These are phyloP conservation scores for Eumeta japonica DNA, from an alignment of 1,140 invertebrate species.

Conservation along the genomic window DNA sequence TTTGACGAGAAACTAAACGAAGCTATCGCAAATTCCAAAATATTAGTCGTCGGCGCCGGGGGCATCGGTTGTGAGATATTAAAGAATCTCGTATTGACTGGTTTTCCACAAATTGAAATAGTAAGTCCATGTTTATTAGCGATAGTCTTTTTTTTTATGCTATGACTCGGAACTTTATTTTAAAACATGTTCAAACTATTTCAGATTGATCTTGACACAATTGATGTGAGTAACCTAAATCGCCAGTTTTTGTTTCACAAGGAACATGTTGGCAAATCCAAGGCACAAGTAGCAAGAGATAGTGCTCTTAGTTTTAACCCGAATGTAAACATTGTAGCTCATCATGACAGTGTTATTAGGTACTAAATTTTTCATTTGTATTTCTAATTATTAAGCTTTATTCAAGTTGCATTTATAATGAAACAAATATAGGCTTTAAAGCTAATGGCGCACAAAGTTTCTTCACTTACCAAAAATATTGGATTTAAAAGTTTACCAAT, in stretches of 20 bases:
- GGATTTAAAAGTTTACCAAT: too few species aligned
- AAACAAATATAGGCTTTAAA: neutral
- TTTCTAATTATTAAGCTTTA: slow-evolving; percentile 2
- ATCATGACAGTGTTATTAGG: slow-evolving; percentile 93
- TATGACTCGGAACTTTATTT: slow-evolving; percentile 4
- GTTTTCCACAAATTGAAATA: slow-evolving; percentile 92
- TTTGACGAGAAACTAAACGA: slow-evolving; percentile 61
- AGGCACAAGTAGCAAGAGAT: slow-evolving; percentile 84
- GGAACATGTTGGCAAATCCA: slow-evolving; percentile 96
- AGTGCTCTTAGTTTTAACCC: slow-evolving; percentile 88
- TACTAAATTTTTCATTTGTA: slow-evolving; percentile 51
- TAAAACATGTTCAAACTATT: slow-evolving; percentile 33
- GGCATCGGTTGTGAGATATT: slow-evolving; percentile 99
- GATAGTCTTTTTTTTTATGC: neutral
- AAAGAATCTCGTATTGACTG: slow-evolving; percentile 94
- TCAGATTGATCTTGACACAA: slow-evolving; percentile 98
- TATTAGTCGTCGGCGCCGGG: slow-evolving; percentile 94
- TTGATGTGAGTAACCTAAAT: slow-evolving; percentile 99
- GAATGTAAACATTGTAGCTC: slow-evolving; percentile 81
- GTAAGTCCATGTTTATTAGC: slow-evolving; percentile 63
- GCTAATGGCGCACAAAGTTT: neutral
- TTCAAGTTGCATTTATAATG: neutral
- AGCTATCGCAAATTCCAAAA: slow-evolving; percentile 57
- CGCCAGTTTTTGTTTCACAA: slow-evolving; percentile 97
- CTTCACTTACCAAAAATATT: too few species aligned